Percentiles rank a stretch among this genome's conserved stretches.
phyloP scores from a whole-genome alignment of 2,113 vertebrate species.

The Syngnathus floridae region DNA sequence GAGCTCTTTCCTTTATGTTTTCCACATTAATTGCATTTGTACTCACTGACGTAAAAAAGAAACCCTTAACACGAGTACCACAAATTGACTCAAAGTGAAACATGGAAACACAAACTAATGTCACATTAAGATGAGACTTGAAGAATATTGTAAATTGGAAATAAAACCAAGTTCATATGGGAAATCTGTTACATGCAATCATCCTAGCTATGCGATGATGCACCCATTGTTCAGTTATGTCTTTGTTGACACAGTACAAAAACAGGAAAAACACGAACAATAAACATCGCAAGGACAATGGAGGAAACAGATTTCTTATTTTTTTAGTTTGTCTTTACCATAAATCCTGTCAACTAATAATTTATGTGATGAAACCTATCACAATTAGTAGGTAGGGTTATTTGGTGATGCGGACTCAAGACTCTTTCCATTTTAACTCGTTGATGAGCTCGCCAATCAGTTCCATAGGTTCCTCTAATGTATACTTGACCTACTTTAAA shows the following conservation, averaged over 20 bases:
- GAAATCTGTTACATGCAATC: no score
- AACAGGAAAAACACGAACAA: background rate
- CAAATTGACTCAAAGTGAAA: no score
- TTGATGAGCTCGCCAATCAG: background rate
- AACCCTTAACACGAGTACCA: background rate
- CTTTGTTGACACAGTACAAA: background rate
- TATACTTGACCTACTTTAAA: background rate
- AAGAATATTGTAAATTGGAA: background rate
- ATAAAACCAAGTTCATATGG: background rate
- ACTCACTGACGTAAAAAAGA: slow-evolving; percentile 4
- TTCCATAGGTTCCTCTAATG: background rate
- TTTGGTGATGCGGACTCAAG: background rate
- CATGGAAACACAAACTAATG: background rate
- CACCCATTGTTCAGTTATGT: background rate
- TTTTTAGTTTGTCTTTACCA: background rate
- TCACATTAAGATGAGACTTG: background rate
- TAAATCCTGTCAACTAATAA: background rate
- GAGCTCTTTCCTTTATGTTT: slow-evolving; percentile 22
- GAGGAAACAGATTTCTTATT: slow-evolving; percentile 1
- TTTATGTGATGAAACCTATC: background rate
- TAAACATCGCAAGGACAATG: background rate
- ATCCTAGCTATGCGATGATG: no score
- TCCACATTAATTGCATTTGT: slow-evolving; percentile 24
- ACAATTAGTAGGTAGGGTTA: background rate
- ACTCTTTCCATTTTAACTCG: background rate